A percentile compares a stretch with the other conserved stretches of the same genome.
phyloP scores from a whole-genome alignment of 2,113 vertebrate species.

The Brachyhypopomus gauderio region DNA sequence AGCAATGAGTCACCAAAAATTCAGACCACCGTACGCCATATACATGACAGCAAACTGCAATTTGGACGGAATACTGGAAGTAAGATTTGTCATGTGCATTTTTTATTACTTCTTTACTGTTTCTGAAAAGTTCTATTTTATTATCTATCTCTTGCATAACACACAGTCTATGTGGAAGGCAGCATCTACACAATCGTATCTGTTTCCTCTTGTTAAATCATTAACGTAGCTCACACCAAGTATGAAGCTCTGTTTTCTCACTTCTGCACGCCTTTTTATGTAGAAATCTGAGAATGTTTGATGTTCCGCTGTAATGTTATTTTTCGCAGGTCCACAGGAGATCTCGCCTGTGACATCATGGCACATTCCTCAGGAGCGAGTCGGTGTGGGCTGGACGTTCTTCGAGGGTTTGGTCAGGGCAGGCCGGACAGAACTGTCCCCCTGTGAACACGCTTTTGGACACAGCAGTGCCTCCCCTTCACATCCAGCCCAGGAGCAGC shows the following conservation, averaged over 20 bases:
- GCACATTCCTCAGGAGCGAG: constrained; percentile 23
- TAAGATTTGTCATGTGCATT: not conserved
- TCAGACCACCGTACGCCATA: not conserved
- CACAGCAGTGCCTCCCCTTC: no score
- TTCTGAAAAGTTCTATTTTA: not conserved
- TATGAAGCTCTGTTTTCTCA: constrained; percentile 6
- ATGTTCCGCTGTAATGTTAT: constrained; percentile 18
- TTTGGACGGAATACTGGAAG: not conserved
- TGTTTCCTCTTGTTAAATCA: not conserved
- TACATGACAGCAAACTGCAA: not conserved
- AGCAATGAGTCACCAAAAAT: constrained; percentile 22
- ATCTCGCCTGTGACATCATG: constrained; percentile 28
- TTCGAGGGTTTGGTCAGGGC: not conserved
- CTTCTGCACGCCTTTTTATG: not conserved
- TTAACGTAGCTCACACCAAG: not conserved
- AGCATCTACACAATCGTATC: no score
- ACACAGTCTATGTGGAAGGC: not conserved
- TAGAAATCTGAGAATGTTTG: constrained; percentile 18
- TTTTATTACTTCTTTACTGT: not conserved
- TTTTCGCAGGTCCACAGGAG: constrained; percentile 20
- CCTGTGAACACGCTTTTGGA: no score
- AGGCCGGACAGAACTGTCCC: not conserved
- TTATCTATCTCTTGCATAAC: not conserved
- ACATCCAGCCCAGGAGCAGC: not conserved
- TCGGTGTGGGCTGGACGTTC: not conserved